Conservation (phyloP, 92 coral and sea anemone species). For the Paragorgia papillata region DNA sequence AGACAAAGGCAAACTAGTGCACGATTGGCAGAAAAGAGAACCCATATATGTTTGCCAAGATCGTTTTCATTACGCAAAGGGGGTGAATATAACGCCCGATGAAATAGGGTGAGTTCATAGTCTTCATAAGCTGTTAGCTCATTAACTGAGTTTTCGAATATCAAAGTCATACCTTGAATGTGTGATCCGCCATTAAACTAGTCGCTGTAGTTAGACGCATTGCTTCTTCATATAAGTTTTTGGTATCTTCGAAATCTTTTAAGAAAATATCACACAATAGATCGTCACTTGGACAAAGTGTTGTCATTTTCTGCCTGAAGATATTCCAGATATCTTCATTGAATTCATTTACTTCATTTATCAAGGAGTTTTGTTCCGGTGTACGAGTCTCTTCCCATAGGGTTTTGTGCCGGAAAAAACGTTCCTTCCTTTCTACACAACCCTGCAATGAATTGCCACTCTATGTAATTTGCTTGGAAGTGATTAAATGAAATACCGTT, state of each 20-base stretch:
- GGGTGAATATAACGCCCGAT: no score
- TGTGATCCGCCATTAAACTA: slow-evolving; percentile 65
- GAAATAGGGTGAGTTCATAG: no score
- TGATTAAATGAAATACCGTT: slow-evolving; percentile 47
- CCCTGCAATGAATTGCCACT: slow-evolving; percentile 36
- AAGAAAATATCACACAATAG: slow-evolving; percentile 53
- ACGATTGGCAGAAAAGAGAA: no score
- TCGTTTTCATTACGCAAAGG: no score
- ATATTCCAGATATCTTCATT: not conserved
- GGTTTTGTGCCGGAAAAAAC: slow-evolving; percentile 28
- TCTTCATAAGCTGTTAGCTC: no score
- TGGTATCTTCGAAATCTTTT: slow-evolving; percentile 45
- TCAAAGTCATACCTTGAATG: slow-evolving; percentile 53
- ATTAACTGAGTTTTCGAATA: no score
- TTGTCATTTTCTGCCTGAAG: not conserved
- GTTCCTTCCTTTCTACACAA: slow-evolving; percentile 14
- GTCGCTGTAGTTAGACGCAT: slow-evolving; percentile 52
- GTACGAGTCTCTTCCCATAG: slow-evolving; percentile 5
- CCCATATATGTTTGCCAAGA: no score
- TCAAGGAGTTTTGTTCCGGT: no score
- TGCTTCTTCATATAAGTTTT: slow-evolving; percentile 41
- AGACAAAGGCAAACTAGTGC: no score
- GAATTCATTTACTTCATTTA: slow-evolving; percentile 1
- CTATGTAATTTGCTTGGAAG: slow-evolving; percentile 42
- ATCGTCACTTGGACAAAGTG: slow-evolving; percentile 59